phyloP scores from a whole-genome alignment of 2,797 vertebrate species.

The Micropoecilia bifurca region DNA sequence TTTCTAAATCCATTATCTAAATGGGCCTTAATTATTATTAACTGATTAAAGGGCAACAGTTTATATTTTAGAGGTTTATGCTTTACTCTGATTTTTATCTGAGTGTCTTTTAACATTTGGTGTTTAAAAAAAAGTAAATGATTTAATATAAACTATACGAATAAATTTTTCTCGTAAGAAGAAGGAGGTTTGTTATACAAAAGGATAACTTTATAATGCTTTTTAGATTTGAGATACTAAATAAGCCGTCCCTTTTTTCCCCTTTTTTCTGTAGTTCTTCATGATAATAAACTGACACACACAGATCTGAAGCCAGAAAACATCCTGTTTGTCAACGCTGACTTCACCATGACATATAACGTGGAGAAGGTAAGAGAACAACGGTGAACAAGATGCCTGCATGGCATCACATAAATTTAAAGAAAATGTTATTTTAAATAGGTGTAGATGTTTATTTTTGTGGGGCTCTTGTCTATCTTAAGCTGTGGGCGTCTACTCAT shows the following conservation, averaged over 20 bases:
- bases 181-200: neutral
- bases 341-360: constrained; percentile 95
- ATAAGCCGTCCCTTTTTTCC: neutral
- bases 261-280: constrained; percentile 85
- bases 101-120: neutral
- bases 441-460: neutral
- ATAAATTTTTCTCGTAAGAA: neutral
- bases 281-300: constrained; percentile 98
- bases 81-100: neutral
- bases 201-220: neutral
- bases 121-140: neutral
- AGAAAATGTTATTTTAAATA: neutral
- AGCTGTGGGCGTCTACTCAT: neutral
- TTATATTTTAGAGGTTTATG: neutral
- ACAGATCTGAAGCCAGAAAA: constrained; percentile 99
- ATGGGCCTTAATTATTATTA: neutral
- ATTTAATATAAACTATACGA: neutral
- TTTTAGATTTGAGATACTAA: constrained; percentile 1
- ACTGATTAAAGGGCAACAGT: neutral
- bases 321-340: constrained; percentile 96
- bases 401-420: neutral
- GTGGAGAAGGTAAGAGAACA: constrained; percentile 90
- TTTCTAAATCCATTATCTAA: neutral
- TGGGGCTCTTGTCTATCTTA: too few relatives aligned
- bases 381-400: neutral